These are phyloP conservation scores for Diplodus puntazzo DNA, from an alignment of 2,797 vertebrate genomes.

Conservation along the genomic window DNA sequence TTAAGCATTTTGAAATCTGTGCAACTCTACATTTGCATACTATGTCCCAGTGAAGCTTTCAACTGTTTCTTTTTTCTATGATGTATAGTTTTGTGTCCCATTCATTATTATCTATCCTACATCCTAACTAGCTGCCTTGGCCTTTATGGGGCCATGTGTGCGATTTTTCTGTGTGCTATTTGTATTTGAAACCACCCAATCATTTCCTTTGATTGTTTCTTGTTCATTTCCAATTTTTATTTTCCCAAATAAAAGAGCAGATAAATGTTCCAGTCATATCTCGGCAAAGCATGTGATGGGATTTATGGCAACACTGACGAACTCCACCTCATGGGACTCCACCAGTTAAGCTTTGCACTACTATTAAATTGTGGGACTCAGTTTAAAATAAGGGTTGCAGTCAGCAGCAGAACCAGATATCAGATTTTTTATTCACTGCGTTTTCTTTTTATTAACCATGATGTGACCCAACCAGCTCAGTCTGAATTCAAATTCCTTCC, in stretches of 20 bases:
- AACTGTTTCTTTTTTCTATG: conserved; percentile 1
- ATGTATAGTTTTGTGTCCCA: not conserved
- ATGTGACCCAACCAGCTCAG: not conserved
- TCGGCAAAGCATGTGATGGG: not conserved
- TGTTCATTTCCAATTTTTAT: not conserved
- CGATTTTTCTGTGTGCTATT: conserved; percentile 8
- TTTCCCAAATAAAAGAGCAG: not conserved
- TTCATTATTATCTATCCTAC: not conserved
- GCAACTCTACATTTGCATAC: conserved; percentile 36
- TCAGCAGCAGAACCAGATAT: too few species aligned
- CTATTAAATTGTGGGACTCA: too few species aligned
- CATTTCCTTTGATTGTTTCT: not conserved
- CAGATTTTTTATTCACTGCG: not conserved
- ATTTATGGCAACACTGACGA: not conserved
- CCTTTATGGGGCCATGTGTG: not conserved
- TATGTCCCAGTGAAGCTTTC: conserved; percentile 6
- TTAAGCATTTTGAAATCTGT: conserved; percentile 13
- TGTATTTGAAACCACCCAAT: not conserved
- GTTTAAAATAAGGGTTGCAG: too few species aligned
- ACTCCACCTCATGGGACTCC: not conserved
- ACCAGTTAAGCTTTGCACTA: not conserved
- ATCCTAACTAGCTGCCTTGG: conserved; percentile 2
- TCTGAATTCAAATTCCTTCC: too few species aligned
- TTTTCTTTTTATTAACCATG: not conserved
- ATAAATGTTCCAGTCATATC: not conserved